phyloP scores from a whole-genome alignment of 2,113 vertebrate genomes.

The Progne subis region DNA sequence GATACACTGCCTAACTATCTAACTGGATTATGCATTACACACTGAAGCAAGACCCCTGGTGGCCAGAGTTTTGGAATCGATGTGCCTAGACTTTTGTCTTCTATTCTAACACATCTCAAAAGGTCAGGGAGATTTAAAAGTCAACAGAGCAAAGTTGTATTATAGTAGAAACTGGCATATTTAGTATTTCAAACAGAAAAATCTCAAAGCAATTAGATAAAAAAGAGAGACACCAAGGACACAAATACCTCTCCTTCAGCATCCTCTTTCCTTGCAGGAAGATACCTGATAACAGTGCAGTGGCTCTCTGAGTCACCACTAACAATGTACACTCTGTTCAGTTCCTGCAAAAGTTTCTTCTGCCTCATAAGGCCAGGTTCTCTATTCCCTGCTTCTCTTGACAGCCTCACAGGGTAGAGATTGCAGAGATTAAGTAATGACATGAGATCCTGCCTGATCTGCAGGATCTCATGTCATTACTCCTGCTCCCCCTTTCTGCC shows the following conservation, averaged over 20 bases:
- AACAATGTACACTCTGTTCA: accelerated
- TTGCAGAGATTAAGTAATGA: no score
- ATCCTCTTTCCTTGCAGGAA: background rate
- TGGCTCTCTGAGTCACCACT: background rate
- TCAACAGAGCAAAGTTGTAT: background rate
- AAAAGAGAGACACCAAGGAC: background rate
- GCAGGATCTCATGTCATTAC: background rate
- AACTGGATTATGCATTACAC: background rate
- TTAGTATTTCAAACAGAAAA: background rate
- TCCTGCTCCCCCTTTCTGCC: background rate
- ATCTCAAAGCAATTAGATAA: background rate
- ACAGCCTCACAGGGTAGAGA: background rate
- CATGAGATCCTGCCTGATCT: background rate
- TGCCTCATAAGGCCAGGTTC: background rate
- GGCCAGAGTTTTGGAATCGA: background rate
- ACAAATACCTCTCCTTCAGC: background rate
- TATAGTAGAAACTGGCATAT: background rate
- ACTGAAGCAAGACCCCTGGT: background rate
- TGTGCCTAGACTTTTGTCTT: background rate
- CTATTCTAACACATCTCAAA: background rate
- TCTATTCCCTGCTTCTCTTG: background rate
- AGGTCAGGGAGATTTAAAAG: background rate
- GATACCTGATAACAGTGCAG: background rate
- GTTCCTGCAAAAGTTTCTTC: background rate
- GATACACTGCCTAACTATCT: background rate